Conservation (phyloP, 2,888 invertebrate species). For the Heliconius charithonia region DNA sequence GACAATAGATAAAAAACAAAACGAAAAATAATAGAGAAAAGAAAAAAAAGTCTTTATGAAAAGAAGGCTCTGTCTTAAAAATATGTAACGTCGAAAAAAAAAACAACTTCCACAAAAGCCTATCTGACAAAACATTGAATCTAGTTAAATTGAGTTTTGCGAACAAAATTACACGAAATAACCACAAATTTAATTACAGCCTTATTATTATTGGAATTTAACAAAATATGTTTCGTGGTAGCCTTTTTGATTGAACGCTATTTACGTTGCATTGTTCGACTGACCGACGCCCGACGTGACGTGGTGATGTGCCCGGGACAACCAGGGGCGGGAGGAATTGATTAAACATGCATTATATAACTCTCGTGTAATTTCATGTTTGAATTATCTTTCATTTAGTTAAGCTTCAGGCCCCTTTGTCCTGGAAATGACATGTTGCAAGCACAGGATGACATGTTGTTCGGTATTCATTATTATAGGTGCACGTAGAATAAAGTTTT, state of each 20-base stretch:
- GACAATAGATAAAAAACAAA: no score
- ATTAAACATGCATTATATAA: conserved; percentile 17
- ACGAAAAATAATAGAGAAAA: no score
- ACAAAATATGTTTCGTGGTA: conserved; percentile 29
- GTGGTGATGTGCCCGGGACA: neutral
- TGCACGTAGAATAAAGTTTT: neutral
- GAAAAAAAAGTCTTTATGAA: no score
- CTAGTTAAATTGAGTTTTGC: neutral
- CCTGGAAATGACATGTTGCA: neutral
- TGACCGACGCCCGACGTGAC: neutral
- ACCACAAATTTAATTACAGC: conserved; percentile 14
- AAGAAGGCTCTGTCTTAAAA: neutral
- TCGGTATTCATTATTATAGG: neutral
- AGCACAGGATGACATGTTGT: no score
- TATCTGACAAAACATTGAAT: neutral
- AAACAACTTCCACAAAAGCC: neutral
- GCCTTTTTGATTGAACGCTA: conserved; percentile 27
- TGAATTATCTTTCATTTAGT: conserved; percentile 18
- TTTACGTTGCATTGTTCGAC: conserved; percentile 23
- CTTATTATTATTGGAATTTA: conserved; percentile 29
- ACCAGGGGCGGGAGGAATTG: neutral
- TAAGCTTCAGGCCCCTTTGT: conserved; percentile 3
- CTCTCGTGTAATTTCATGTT: neutral
- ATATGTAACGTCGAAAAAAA: neutral
- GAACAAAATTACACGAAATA: neutral